phyloP scores from a whole-genome alignment of 2,888 invertebrate species.

The Apamea crenata region DNA sequence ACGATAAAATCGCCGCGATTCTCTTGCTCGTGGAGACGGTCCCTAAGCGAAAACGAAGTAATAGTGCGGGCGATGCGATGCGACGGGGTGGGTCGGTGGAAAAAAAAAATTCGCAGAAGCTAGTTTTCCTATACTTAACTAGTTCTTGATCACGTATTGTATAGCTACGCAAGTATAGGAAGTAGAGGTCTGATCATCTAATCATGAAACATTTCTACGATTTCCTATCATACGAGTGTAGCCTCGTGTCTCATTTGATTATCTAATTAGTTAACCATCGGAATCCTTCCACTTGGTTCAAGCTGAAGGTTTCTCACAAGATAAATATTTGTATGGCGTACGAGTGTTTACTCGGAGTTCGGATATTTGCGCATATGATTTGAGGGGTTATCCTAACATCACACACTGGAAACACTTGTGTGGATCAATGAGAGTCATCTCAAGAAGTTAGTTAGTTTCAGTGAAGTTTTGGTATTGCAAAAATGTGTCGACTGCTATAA shows the following conservation, averaged over 20 bases:
- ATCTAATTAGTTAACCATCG: constrained; percentile 26
- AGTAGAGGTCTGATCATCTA: background rate
- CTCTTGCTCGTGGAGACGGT: no score
- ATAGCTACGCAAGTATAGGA: background rate
- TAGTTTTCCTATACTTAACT: background rate
- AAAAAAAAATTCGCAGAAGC: no score
- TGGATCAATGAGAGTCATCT: background rate
- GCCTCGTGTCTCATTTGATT: constrained; percentile 21
- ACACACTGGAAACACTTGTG: background rate
- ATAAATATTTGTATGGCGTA: constrained; percentile 42
- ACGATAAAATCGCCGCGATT: no score
- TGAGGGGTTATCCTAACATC: constrained; percentile 20
- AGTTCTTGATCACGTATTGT: background rate
- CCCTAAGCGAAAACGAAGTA: no score
- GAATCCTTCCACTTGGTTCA: constrained; percentile 3
- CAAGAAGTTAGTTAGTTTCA: background rate
- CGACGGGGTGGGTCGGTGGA: no score
- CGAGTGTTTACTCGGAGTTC: constrained; percentile 28
- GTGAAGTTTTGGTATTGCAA: background rate
- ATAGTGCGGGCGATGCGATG: no score
- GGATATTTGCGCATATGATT: constrained; percentile 41
- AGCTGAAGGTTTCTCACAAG: constrained; percentile 25
- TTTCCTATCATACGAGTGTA: constrained; percentile 5
- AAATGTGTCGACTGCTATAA: background rate
- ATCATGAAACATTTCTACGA: constrained; percentile 24